Evolutionary conservation across 2,888 invertebrate genomes (phyloP).

Genomic region (Agriotes lineatus): DNA sequence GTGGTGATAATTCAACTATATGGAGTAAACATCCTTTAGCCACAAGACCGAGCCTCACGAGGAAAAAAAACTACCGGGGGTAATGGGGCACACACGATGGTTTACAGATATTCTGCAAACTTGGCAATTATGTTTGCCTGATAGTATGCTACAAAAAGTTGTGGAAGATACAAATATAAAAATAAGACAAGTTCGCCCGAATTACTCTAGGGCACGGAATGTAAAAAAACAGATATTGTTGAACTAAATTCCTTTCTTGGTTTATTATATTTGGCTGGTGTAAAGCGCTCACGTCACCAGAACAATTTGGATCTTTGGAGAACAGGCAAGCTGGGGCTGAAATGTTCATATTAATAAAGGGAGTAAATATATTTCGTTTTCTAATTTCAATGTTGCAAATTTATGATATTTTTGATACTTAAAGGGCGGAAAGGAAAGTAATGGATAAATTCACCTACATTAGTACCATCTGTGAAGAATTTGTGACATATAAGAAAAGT

Average conservation of each 20-base stretch:
- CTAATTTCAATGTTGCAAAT: neutral
- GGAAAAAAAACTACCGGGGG: no score
- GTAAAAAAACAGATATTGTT: slow-evolving; percentile 8
- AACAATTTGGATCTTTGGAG: neutral
- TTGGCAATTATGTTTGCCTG: slow-evolving; percentile 3
- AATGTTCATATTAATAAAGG: neutral
- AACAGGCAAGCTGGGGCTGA: neutral
- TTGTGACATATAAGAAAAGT: neutral
- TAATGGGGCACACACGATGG: no score
- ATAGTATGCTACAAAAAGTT: neutral
- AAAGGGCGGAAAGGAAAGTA: neutral
- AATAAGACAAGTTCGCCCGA: neutral
- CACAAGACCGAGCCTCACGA: no score
- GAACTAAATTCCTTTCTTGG: neutral
- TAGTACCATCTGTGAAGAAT: neutral
- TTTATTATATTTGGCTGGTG: slow-evolving; percentile 4
- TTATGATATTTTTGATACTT: neutral
- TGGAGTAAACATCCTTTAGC: no score
- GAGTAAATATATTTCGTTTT: neutral
- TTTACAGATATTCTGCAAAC: neutral
- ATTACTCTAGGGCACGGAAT: neutral
- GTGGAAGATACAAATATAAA: slow-evolving; percentile 7
- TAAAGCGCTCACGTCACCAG: neutral
- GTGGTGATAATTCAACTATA: no score
- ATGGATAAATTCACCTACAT: neutral